Evolutionary conservation across 2,797 vertebrate genomes (phyloP).

Genomic region (Melanotaenia parkinsoni): DNA sequence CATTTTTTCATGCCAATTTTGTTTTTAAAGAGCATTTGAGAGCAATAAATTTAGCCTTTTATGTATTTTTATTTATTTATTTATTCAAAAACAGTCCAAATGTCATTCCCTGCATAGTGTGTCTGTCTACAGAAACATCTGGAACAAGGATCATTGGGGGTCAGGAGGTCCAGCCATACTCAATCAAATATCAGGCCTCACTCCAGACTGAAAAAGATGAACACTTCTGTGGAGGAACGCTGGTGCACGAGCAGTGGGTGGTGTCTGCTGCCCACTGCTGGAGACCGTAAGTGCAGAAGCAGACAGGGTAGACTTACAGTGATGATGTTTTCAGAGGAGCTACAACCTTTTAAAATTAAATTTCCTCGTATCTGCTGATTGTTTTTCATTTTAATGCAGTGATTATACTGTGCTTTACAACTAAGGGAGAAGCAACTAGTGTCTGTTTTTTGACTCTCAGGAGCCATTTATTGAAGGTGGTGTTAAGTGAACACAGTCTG

Average conservation of each 20-base stretch:
- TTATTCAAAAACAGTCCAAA: no score
- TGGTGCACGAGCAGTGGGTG: constrained; percentile 79
- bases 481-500: constrained; percentile 80
- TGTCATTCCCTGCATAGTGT: not conserved
- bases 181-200: constrained; percentile 80
- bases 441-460: constrained; percentile 50
- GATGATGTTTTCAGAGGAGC: no score
- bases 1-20: no score
- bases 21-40: no score
- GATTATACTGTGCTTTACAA: not conserved
- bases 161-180: constrained; percentile 76
- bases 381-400: no score
- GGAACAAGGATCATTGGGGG: constrained; percentile 81
- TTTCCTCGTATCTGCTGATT: no score
- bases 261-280: constrained; percentile 86
- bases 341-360: no score
- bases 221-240: constrained; percentile 82
- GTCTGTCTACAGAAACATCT: constrained; percentile 45
- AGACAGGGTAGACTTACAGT: no score
- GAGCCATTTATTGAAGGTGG: constrained; percentile 64
- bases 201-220: constrained; percentile 54
- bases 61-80: no score
- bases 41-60: no score
- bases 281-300: constrained; percentile 76
- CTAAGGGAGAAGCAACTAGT: not conserved